Conservation (phyloP, 2,797 vertebrate species). For the Schizothorax lantsangensis region DNA sequence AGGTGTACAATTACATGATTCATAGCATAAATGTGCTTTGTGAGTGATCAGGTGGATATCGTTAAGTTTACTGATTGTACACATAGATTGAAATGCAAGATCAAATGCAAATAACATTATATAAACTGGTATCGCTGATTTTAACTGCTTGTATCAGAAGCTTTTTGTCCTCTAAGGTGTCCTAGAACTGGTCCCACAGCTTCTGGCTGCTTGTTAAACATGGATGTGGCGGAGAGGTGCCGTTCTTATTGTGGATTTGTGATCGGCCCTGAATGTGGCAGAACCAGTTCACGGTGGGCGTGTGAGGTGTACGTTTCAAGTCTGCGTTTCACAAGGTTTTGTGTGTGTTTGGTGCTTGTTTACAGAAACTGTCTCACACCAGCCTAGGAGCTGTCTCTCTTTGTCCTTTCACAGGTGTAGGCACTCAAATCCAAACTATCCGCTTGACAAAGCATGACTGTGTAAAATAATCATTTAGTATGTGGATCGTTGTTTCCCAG, state of each 20-base stretch:
- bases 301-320: conserved; percentile 42
- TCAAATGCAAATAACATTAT: background rate
- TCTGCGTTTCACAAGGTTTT: conserved; percentile 51
- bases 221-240: conserved; percentile 19
- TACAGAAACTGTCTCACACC: conserved; percentile 54
- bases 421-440: background rate
- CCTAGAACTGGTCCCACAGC: conserved; percentile 33
- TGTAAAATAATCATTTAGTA: conserved; percentile 7
- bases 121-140: background rate
- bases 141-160: background rate
- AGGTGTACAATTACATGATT: background rate
- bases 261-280: conserved; percentile 59
- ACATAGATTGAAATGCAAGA: background rate
- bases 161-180: conserved; percentile 16
- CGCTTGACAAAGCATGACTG: conserved; percentile 11
- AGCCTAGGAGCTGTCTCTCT: conserved; percentile 16
- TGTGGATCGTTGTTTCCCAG: conserved; percentile 35
- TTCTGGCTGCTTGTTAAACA: conserved; percentile 7
- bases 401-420: background rate
- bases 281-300: conserved; percentile 72
- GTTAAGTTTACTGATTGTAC: background rate
- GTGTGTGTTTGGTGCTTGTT: conserved; percentile 56
- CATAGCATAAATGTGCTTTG: background rate
- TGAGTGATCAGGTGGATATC: background rate
- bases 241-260: conserved; percentile 12